Evolutionary conservation across 1,140 invertebrate species (phyloP), one percentile per base, ranked within the genome.

Genomic region (Drosophila ogumai): DNA sequence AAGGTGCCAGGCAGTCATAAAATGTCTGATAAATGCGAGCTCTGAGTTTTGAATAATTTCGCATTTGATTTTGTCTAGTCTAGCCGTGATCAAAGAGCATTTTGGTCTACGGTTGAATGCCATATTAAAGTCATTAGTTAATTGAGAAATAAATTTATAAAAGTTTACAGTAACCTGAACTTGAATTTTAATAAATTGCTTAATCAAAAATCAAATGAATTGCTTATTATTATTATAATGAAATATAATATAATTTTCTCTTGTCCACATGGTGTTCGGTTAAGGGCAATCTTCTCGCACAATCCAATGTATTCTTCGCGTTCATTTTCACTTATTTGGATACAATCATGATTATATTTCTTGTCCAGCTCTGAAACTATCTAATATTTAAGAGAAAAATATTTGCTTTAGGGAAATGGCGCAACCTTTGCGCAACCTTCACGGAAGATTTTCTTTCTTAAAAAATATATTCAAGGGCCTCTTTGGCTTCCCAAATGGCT

Each of bases 401-500:
- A 55, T 55, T 55, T 19, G 9, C 13, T 38, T n/a, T n/a, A 55
- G 36, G 34, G 13, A 38, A 54, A 55, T 36, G 7, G 13, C 50
- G 1, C 19, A 65, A 63, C 63, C 41, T 63, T 36, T 28, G 12
- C 5, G 10, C 15, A 57, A 57, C 65, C 64, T 61, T 61, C 52
- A 36, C 13, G 10, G 17, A 43, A 15, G 6, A 25, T 19, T 36
- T 6, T 31, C 40, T 15, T 34, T 19, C 13, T 28, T 15, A n/a
- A n/a, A 25, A 46, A 67, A 13, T 17, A 19, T 40, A 41, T 61
- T 31, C 41, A 36, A 55, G 13, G 13, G 19, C n/a, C 40, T 10
- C n/a, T n/a, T 10, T 8, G 31, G 32, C 15, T 41, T 32, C 3
- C n/a, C 28, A 36, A 60, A 22, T 34, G n/a, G 31, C 31, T 25